These are phyloP conservation scores for Pocillopora damicornis DNA, from an alignment of 64 coral and sea anemone species.

Conservation along the genomic window DNA sequence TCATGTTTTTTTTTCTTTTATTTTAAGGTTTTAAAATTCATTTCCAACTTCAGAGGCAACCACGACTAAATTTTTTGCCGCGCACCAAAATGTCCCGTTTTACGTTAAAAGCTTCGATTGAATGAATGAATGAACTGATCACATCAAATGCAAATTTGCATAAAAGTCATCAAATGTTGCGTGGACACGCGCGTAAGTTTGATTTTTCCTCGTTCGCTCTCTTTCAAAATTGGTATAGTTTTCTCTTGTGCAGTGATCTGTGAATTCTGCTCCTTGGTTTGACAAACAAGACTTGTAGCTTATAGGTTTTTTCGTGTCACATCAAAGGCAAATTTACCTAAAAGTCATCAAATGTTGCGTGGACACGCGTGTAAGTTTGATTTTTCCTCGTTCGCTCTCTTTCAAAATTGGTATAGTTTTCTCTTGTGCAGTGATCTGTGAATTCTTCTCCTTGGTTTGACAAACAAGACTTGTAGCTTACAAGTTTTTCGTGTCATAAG, in stretches of 20 bases:
- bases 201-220: background rate
- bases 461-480: conserved; percentile 56
- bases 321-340: conserved; percentile 39
- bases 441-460: conserved; percentile 23
- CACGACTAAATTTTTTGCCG: too few relatives aligned
- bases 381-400: background rate
- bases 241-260: conserved; percentile 35
- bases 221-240: background rate
- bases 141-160: conserved; percentile 45
- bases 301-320: background rate
- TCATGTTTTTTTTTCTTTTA: too few relatives aligned
- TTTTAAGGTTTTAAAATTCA: too few relatives aligned
- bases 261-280: conserved; percentile 28
- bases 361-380: conserved; percentile 29
- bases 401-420: background rate
- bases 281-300: conserved; percentile 52
- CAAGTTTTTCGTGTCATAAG: conserved; percentile 42
- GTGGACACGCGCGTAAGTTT: conserved; percentile 23
- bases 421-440: conserved; percentile 35
- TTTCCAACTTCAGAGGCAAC: too few relatives aligned
- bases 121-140: conserved; percentile 47
- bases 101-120: conserved; percentile 23
- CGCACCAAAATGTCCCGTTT: background rate
- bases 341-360: background rate
- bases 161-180: conserved; percentile 7